Evolutionary conservation across 37 sponge, comb jelly and placozoan genomes (phyloP).

Genomic region (Diacarnus erythraeanus): DNA sequence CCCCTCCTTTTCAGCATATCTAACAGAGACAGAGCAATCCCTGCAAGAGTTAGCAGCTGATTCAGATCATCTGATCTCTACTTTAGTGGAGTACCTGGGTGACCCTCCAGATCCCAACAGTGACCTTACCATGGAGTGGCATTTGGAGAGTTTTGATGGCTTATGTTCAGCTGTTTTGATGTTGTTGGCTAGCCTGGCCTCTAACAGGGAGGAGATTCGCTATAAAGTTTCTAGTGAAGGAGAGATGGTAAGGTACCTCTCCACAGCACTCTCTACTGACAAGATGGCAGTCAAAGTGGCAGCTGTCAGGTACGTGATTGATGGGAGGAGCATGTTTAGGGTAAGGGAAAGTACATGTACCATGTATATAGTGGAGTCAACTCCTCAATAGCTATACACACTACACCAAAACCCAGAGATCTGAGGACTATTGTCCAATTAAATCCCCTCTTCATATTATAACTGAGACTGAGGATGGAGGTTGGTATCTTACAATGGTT

Average conservation of each 20-base stretch:
- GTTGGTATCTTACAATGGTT: too few relatives aligned
- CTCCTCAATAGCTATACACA: too few relatives aligned
- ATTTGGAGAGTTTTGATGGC: not conserved
- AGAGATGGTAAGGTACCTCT: not conserved
- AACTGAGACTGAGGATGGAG: too few relatives aligned
- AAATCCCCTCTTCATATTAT: too few relatives aligned
- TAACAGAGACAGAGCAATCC: not conserved
- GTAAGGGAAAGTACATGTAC: too few relatives aligned
- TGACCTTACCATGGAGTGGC: not conserved
- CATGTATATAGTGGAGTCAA: too few relatives aligned
- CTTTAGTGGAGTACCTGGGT: slow-evolving; percentile 25
- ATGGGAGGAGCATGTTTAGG: too few relatives aligned
- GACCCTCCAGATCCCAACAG: not conserved
- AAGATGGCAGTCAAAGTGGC: slow-evolving; percentile 16
- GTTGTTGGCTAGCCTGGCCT: slow-evolving; percentile 25
- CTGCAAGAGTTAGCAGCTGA: slow-evolving; percentile 29
- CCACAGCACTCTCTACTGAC: not conserved
- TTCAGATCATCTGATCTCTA: slow-evolving; percentile 36
- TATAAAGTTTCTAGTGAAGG: slow-evolving; percentile 10
- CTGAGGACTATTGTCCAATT: too few relatives aligned
- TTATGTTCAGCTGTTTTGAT: not conserved
- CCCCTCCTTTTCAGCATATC: too few relatives aligned
- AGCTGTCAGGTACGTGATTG: slow-evolving; percentile 20
- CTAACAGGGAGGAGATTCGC: slow-evolving; percentile 20
- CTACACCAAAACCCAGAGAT: too few relatives aligned